A percentile compares a stretch with the other conserved stretches of the same genome.
Conservation (phyloP, 1,140 invertebrate genomes). For the Diplogasteroides magnus region DNA sequence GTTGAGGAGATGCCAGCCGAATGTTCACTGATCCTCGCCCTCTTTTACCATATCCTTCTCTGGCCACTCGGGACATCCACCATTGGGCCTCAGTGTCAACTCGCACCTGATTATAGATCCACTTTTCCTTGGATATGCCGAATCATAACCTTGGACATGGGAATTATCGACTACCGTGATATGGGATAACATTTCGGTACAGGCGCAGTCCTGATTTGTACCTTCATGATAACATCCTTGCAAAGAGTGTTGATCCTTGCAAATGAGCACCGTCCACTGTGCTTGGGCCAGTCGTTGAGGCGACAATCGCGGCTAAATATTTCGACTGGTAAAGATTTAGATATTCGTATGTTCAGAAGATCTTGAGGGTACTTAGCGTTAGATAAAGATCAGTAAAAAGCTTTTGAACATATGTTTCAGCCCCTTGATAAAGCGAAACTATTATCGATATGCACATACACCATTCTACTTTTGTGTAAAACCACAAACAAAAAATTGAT, state of each 20-base stretch:
- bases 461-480: too few relatives aligned
- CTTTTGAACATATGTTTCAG: too few relatives aligned
- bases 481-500: too few relatives aligned
- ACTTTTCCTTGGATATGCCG: background rate
- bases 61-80: slow-evolving; percentile 72
- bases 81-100: slow-evolving; percentile 72
- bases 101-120: slow-evolving; percentile 58
- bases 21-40: slow-evolving; percentile 85
- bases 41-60: slow-evolving; percentile 71
- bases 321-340: too few relatives aligned
- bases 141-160: slow-evolving; percentile 16
- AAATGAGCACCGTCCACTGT: slow-evolving; percentile 68
- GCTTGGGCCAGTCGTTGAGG: slow-evolving; percentile 21
- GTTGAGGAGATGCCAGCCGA: slow-evolving; percentile 55
- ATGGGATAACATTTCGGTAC: too few relatives aligned
- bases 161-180: too few relatives aligned
- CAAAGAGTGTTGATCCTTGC: slow-evolving; percentile 74
- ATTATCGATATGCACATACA: too few relatives aligned
- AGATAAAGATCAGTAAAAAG: too few relatives aligned
- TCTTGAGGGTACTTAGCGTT: too few relatives aligned
- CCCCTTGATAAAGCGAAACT: too few relatives aligned
- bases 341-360: too few relatives aligned
- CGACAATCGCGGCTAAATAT: slow-evolving; percentile 80
- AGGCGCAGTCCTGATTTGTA: slow-evolving; percentile 54
- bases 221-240: slow-evolving; percentile 75